A percentile compares a stretch with the other conserved stretches of the same genome.
phyloP scores from a whole-genome alignment of 2,113 vertebrate genomes.

The Oreamnos americanus region DNA sequence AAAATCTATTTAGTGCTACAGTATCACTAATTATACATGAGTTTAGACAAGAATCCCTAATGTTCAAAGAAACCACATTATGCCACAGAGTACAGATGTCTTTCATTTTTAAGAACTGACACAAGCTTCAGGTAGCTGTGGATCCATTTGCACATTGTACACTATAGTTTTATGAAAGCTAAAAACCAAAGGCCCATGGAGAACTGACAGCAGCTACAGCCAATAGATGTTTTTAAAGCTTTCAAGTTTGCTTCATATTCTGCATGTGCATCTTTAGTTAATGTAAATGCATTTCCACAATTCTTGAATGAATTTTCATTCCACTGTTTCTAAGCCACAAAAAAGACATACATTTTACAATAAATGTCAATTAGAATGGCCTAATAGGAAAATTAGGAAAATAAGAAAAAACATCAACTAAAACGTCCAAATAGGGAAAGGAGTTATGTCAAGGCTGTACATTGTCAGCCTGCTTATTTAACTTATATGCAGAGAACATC shows the following conservation, averaged over 20 bases:
- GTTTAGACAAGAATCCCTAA: conserved; percentile 24
- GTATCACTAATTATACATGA: conserved; percentile 15
- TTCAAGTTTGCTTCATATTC: conserved; percentile 79
- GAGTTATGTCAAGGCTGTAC: no score
- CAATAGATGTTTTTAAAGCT: conserved; percentile 72
- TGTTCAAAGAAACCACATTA: conserved; percentile 41
- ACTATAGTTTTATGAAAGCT: conserved; percentile 72
- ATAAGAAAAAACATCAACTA: no score
- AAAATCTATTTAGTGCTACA: conserved; percentile 40
- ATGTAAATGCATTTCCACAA: conserved; percentile 68
- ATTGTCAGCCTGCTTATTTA: no score
- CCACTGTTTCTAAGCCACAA: conserved; percentile 60
- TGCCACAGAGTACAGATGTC: background rate
- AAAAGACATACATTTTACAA: conserved; percentile 78
- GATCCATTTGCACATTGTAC: conserved; percentile 60
- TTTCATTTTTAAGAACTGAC: conserved; percentile 24
- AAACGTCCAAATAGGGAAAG: no score
- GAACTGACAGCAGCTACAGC: conserved; percentile 73
- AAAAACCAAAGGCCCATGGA: conserved; percentile 74
- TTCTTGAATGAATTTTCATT: conserved; percentile 61
- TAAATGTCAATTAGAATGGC: conserved; percentile 40
- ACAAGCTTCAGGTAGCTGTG: conserved; percentile 70
- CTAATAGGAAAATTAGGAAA: no score
- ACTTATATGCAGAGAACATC: no score
- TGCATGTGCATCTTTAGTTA: conserved; percentile 68